A percentile compares a stretch with the other conserved stretches of the same genome.
These are phyloP conservation scores for Pachypanchax playfairii DNA, from an alignment of 2,113 vertebrate genomes.

Conservation along the genomic window DNA sequence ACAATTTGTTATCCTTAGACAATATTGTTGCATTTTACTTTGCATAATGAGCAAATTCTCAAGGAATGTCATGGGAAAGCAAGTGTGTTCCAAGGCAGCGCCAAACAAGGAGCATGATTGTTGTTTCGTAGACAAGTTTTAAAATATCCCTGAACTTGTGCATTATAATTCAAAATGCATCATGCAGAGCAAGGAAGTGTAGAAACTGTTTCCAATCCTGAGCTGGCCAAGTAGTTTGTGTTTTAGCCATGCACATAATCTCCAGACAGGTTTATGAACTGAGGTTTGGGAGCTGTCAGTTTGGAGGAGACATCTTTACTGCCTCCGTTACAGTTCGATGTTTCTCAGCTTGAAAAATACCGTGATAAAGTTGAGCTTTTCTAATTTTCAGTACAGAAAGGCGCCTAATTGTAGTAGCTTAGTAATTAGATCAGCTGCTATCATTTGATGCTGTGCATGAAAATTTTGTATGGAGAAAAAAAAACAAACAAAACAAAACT, in stretches of 20 bases:
- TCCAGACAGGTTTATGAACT: conserved; percentile 78
- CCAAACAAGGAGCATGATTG: conserved; percentile 40
- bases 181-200: conserved; percentile 50
- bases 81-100: conserved; percentile 7
- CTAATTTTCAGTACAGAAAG: background rate
- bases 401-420: conserved; percentile 8
- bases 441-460: conserved; percentile 10
- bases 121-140: conserved; percentile 39
- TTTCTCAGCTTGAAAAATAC: conserved; percentile 48
- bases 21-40: conserved; percentile 47
- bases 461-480: conserved; percentile 21
- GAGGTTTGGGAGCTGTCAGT: conserved; percentile 76
- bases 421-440: conserved; percentile 14
- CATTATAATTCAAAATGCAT: conserved; percentile 42
- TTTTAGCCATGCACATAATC: conserved; percentile 66
- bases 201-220: conserved; percentile 55
- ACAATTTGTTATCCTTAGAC: conserved; percentile 63
- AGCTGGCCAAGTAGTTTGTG: conserved; percentile 57
- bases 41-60: conserved; percentile 56
- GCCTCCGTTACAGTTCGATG: conserved; percentile 54
- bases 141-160: conserved; percentile 37
- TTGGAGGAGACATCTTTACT: conserved; percentile 77
- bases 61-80: conserved; percentile 43
- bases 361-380: conserved; percentile 28
- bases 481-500: conserved; percentile 50